phyloP scores from a whole-genome alignment of 2,797 vertebrate species.

The Triplophysa yarkandensis region DNA sequence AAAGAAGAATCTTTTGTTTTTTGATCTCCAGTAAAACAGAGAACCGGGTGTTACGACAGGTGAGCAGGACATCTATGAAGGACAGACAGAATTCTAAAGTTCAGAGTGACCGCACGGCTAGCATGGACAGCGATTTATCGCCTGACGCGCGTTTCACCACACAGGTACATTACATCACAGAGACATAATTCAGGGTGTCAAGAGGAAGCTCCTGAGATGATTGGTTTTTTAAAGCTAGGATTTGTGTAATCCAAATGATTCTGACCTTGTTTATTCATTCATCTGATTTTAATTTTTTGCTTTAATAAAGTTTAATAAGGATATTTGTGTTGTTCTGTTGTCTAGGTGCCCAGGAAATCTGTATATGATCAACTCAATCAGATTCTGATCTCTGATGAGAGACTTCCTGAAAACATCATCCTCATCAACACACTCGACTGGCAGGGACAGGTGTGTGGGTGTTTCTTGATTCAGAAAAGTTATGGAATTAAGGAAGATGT shows the following conservation, averaged over 20 bases:
- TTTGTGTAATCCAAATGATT: too few relatives aligned
- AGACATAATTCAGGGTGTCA: too few relatives aligned
- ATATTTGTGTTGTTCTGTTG: conserved; percentile 22
- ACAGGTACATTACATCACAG: conserved; percentile 67
- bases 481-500: too few relatives aligned
- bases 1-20: conserved; percentile 4
- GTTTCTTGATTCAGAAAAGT: too few relatives aligned
- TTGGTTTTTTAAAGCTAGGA: too few relatives aligned
- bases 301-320: too few relatives aligned
- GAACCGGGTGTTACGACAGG: conserved; percentile 71
- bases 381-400: conserved; percentile 81
- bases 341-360: conserved; percentile 81
- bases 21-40: conserved; percentile 71
- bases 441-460: conserved; percentile 78
- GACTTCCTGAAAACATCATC: conserved; percentile 81
- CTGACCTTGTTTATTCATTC: too few relatives aligned
- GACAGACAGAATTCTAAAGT: conserved; percentile 81
- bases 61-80: conserved; percentile 81
- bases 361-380: conserved; percentile 83
- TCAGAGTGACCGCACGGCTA: conserved; percentile 76
- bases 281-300: too few relatives aligned
- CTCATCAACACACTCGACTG: conserved; percentile 81
- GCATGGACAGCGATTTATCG: conserved; percentile 78
- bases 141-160: conserved; percentile 72
- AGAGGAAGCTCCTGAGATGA: too few relatives aligned